Evolutionary conservation across 2,888 invertebrate genomes (phyloP).

Genomic region (Eristalis intricaria): DNA sequence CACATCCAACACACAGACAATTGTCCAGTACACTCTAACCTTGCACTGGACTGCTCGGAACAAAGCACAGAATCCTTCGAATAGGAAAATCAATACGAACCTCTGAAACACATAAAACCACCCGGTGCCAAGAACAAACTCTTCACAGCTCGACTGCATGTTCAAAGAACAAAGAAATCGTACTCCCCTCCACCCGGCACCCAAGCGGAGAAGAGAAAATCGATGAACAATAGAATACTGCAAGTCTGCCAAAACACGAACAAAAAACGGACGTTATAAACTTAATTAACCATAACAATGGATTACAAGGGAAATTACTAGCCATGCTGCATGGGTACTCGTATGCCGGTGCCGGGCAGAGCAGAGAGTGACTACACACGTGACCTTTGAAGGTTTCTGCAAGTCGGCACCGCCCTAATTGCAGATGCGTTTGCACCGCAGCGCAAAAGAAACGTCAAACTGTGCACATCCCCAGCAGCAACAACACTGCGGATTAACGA

Average conservation of each 20-base stretch:
- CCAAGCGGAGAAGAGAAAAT: conserved; percentile 24
- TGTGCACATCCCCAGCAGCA: conserved; percentile 13
- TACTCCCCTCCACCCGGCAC: conserved; percentile 4
- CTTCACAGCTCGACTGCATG: conserved; percentile 2
- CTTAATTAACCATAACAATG: conserved; percentile 67
- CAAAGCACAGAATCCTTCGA: not conserved
- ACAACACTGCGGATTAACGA: conserved; percentile 21
- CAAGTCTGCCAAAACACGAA: conserved; percentile 43
- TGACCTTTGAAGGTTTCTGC: conserved; percentile 55
- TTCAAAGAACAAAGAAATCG: conserved; percentile 34
- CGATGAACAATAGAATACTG: conserved; percentile 55
- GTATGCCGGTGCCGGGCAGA: not conserved
- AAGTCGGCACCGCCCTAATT: conserved; percentile 11
- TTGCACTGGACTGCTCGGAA: not conserved
- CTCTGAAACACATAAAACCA: not conserved
- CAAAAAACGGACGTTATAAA: conserved; percentile 53
- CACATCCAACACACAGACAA: not conserved
- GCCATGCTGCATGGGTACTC: not conserved
- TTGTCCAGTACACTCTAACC: not conserved
- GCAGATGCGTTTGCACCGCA: conserved; percentile 3
- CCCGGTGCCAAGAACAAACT: conserved; percentile 6
- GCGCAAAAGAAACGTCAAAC: conserved; percentile 46
- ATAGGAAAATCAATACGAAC: not conserved
- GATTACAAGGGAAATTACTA: conserved; percentile 37
- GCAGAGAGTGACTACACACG: not conserved